Evolutionary conservation across 2,113 vertebrate species (phyloP).

Genomic region (Morone saxatilis): DNA sequence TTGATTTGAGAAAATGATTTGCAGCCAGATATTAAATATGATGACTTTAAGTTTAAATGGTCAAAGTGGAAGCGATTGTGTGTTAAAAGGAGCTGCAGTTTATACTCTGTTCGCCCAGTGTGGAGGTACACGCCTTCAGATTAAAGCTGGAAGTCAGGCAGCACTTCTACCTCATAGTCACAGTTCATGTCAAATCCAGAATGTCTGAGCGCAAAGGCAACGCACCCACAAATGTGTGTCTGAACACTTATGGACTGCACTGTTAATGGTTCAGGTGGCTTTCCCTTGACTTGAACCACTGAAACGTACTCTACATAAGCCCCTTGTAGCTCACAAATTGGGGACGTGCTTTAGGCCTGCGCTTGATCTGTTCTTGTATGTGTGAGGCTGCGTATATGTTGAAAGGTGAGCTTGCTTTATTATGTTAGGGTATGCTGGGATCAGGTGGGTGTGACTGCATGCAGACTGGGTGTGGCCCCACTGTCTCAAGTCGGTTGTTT

Average conservation of each 20-base stretch:
- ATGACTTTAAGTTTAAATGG: not conserved
- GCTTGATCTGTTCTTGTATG: not conserved
- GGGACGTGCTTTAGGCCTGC: not conserved
- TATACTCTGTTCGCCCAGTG: too few species aligned
- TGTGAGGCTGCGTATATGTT: not conserved
- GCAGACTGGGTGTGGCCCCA: constrained; percentile 48
- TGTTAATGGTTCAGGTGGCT: not conserved
- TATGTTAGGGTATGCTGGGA: not conserved
- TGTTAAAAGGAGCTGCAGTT: not conserved
- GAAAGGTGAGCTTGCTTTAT: not conserved
- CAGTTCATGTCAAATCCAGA: not conserved
- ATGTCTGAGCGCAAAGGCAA: not conserved
- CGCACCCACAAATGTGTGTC: not conserved
- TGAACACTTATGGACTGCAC: not conserved
- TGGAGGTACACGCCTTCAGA: too few species aligned
- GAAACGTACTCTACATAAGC: not conserved
- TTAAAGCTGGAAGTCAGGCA: not conserved
- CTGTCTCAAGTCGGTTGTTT: constrained; percentile 1
- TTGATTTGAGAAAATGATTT: not conserved
- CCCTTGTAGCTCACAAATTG: not conserved
- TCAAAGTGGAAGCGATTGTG: not conserved
- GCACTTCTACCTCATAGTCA: not conserved
- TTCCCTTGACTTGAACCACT: not conserved
- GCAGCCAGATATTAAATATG: not conserved
- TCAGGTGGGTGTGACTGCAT: constrained; percentile 17